Base-by-base conservation (phyloP, 2,888 invertebrate genomes). In the Pegoplata infirma region DNA sequence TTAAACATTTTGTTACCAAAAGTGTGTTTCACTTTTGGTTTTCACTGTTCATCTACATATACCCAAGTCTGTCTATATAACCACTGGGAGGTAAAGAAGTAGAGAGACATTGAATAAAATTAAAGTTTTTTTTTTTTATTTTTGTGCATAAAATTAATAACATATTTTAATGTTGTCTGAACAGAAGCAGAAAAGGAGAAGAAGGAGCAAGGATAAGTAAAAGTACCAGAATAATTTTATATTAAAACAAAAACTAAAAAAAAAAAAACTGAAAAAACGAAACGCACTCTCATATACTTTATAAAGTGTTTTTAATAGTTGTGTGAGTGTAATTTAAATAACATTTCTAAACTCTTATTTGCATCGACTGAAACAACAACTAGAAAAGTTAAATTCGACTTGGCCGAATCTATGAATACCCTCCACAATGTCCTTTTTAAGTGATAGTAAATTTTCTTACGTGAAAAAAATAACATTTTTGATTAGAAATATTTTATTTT, bases 61-160 rank as follows among this genome's bases (percentile, higher is more conserved):
- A 10, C 32, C n/a, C n/a, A n/a, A n/a, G n/a, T n/a, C n/a, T 32
- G 32, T 32, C 12, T 23, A 10, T 32, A 10, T 32, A 10, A 32
- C 19, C 10, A 19, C n/a, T 28, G 14, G 14, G 46, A n/a, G n/a
- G 32, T 32, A 40, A 63, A 32, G 55, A 58, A 49, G 17, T 73
- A 21, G 46, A 63, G 32, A 72, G 77, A 58, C 55, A 51, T 49
- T 32, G 61, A 40, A 77, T 61, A 51, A 72, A 56, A 63, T 77
- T 67, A 71, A 76, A 61, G 28, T 28, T 56, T 53, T 36, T n/a
- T n/a, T n/a, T n/a, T n/a, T n/a, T n/a, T n/a, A n/a, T n/a, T n/a
- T 58, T 36, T 49, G 63, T 53, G 51, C 56, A 68, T 53, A 58
- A 56, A 76, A 77, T 68, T 72, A 73, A 76, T 51, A 32, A 25